Evolutionary conservation across 2,888 invertebrate genomes (phyloP), one percentile per base, ranked within the genome.

Genomic region (Syrphus vitripennis): DNA sequence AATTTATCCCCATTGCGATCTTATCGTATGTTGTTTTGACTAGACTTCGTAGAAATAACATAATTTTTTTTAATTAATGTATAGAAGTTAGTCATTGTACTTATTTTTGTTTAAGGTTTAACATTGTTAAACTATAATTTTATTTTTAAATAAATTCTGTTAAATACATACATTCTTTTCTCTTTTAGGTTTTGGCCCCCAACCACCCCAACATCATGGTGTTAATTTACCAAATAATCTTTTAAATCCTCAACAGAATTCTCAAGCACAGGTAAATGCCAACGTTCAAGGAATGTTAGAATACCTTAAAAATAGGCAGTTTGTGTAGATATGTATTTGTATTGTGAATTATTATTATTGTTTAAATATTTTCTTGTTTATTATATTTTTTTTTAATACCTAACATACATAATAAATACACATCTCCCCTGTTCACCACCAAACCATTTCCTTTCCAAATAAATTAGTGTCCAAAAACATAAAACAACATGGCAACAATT

Each of bases 241-340:
- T 80, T 88, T 91, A 71, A 91, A 91, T 88, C 90, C 89, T 71
- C 91, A 90, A 88, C 89, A 90, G 87, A 89, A 91, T 88, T 89
- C 91, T 83, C 90, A 90, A 88, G 89, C 90, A 87, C 91, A 91
- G 90, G 91, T 91, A 88, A 91, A 90, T 88, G 89, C 89, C 70
- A 91, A 90, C 89, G 90, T 91, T 88, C 91, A 91, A 89, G 91
- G 90, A 88, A 91, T 91, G 90, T 89, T 91, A 88, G 91, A 91
- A 89, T 91, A 91, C 88, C 90, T 91, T 82, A 91, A 91, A 89
- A 90, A 89, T 89, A 90, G 90, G 87, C 90, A 91, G 90, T 90
- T 90, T 88, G 89, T 90, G 88, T 91, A 91, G 88, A 89, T 50
- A n/a, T n/a, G n/a, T n/a, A 50, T 78, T 77, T 79, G 31, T 78